Evolutionary conservation across 2,797 vertebrate genomes (phyloP).

Genomic region (Sciurus carolinensis): DNA sequence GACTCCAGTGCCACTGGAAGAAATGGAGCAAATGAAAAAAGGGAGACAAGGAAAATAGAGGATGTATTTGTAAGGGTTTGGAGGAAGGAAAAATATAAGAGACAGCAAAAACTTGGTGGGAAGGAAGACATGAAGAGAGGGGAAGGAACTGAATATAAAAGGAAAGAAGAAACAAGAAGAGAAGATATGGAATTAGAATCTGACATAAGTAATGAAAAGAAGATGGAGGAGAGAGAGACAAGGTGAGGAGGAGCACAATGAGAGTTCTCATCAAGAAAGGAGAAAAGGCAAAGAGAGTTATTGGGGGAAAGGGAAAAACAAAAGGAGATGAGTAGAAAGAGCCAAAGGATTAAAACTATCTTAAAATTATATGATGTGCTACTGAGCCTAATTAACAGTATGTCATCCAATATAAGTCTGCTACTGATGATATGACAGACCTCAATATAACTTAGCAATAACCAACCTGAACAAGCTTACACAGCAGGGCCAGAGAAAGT

Average conservation of each 20-base stretch:
- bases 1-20: background rate
- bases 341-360: background rate
- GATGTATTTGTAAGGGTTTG: background rate
- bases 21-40: slow-evolving; percentile 24
- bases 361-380: background rate
- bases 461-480: slow-evolving; percentile 7
- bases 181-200: background rate
- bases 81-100: background rate
- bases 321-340: slow-evolving; percentile 43
- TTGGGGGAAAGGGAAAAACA: background rate
- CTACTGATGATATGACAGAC: background rate
- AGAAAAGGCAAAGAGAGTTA: background rate
- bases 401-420: background rate
- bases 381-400: background rate
- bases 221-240: background rate
- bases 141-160: slow-evolving; percentile 6
- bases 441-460: background rate
- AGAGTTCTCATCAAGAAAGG: slow-evolving; percentile 7
- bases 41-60: background rate
- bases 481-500: background rate
- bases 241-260: background rate
- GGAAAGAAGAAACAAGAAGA: slow-evolving; percentile 49
- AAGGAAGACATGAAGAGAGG: slow-evolving; percentile 9
- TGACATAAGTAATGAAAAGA: slow-evolving; percentile 25
- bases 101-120: background rate